phyloP scores from a whole-genome alignment of 2,797 vertebrate genomes.

The Pogoniulus pusillus region DNA sequence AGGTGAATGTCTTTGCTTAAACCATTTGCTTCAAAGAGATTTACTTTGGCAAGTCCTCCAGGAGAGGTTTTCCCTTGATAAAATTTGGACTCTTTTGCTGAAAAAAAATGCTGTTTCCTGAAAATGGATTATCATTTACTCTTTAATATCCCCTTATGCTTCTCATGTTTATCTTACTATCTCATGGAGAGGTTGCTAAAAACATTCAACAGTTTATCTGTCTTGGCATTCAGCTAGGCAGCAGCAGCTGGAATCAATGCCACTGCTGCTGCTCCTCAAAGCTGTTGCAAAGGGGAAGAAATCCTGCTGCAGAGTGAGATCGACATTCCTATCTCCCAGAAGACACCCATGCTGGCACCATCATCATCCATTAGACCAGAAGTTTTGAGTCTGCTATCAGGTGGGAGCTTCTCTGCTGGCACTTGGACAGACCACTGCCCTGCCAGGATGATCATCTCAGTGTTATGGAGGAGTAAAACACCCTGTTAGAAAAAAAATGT shows the following conservation, averaged over 20 bases:
- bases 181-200: constrained; percentile 33
- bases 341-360: constrained; percentile 43
- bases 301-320: not conserved
- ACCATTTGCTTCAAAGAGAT: constrained; percentile 61
- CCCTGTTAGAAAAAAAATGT: constrained; percentile 16
- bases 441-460: constrained; percentile 32
- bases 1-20: constrained; percentile 60
- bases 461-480: constrained; percentile 18
- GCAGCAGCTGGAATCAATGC: constrained; percentile 55
- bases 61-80: constrained; percentile 60
- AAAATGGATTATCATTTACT: constrained; percentile 66
- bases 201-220: constrained; percentile 50
- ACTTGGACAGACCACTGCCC: not conserved
- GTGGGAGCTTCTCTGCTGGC: constrained; percentile 12
- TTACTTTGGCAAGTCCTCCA: constrained; percentile 67
- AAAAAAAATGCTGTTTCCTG: constrained; percentile 59
- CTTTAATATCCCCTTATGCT: constrained; percentile 56
- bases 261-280: constrained; percentile 18
- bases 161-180: constrained; percentile 53
- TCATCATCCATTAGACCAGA: constrained; percentile 15
- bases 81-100: constrained; percentile 41
- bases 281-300: not conserved
- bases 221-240: constrained; percentile 16
- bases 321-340: constrained; percentile 9
- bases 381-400: constrained; percentile 20